phyloP scores from a whole-genome alignment of 2,113 vertebrate species.

The Myotis davidii region DNA sequence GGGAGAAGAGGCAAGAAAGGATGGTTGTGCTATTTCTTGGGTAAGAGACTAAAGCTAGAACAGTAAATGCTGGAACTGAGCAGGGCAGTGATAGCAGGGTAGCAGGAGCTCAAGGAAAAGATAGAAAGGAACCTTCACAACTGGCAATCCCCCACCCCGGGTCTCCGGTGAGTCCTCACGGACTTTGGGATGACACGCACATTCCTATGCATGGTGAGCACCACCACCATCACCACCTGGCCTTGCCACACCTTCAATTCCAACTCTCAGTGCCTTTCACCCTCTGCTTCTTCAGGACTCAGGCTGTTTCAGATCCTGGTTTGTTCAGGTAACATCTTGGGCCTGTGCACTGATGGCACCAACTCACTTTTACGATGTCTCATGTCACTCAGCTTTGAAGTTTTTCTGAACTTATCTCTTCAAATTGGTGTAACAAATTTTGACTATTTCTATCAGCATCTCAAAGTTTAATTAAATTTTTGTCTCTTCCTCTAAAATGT shows the following conservation, averaged over 20 bases:
- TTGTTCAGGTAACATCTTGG: background rate
- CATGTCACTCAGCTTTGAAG: background rate
- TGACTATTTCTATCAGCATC: background rate
- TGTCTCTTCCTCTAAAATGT: background rate
- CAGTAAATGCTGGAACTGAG: background rate
- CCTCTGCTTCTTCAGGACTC: background rate
- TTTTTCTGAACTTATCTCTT: background rate
- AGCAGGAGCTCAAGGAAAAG: background rate
- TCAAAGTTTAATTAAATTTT: background rate
- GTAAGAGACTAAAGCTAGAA: background rate
- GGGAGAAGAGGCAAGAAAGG: background rate
- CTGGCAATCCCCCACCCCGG: no score
- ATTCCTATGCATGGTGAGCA: no score
- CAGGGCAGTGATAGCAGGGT: background rate
- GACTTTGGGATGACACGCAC: background rate
- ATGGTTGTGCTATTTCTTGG: background rate
- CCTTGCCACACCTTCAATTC: background rate
- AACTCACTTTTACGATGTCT: background rate
- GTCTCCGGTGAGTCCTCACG: background rate
- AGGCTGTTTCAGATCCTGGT: background rate
- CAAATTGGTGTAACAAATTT: background rate
- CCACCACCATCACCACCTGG: no score
- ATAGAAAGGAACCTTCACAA: background rate
- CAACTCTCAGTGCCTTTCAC: no score
- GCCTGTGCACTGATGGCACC: background rate